These are phyloP conservation scores for Linurgus olivaceus DNA, from an alignment of 2,797 vertebrate species.

Conservation along the genomic window DNA sequence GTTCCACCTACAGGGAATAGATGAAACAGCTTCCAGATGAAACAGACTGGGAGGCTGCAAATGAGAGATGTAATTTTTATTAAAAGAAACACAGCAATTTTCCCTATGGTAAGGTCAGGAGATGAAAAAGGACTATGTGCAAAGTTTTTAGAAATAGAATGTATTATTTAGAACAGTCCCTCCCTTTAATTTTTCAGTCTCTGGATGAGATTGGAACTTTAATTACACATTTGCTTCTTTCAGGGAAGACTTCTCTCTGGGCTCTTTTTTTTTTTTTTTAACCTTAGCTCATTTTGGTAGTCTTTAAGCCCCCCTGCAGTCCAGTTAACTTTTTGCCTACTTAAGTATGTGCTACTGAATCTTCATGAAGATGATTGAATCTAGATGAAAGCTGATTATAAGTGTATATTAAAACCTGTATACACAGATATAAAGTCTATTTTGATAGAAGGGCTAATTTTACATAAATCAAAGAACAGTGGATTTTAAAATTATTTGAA, in stretches of 20 bases:
- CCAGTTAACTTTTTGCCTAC: background rate
- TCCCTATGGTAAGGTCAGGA: slow-evolving; percentile 24
- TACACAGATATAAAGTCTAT: background rate
- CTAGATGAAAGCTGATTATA: background rate
- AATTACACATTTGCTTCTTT: slow-evolving; percentile 20
- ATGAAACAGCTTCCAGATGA: slow-evolving; percentile 39
- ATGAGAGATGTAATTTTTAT: slow-evolving; percentile 52
- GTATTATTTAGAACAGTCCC: background rate
- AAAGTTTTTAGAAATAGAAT: slow-evolving; percentile 44
- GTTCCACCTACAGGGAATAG: slow-evolving; percentile 31
- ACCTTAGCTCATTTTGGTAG: background rate
- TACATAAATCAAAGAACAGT: background rate
- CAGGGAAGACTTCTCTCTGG: background rate
- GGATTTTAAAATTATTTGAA: background rate
- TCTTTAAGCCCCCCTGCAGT: background rate
- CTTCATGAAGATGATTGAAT: background rate
- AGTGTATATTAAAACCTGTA: background rate
- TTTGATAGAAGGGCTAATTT: background rate
- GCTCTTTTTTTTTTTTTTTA: background rate
- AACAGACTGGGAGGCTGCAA: slow-evolving; percentile 7
- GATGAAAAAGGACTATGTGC: background rate
- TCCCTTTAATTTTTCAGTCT: slow-evolving; percentile 22
- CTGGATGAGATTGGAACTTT: background rate
- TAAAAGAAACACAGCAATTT: slow-evolving; percentile 25
- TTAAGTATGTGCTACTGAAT: background rate